phyloP scores from a whole-genome alignment of 2,113 vertebrate genomes.

The Semicossyphus pulcher region DNA sequence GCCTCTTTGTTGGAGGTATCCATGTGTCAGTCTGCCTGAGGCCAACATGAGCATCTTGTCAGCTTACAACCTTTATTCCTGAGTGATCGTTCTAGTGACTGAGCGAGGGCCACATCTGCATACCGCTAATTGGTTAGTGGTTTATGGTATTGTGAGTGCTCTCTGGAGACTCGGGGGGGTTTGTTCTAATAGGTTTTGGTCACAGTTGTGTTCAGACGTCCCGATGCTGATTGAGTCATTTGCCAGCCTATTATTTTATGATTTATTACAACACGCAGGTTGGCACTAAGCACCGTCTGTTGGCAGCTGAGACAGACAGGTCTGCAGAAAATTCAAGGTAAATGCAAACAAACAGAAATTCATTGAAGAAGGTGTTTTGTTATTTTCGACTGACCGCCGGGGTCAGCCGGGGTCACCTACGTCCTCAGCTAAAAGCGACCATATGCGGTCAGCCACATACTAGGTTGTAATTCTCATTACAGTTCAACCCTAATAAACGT shows the following conservation, averaged over 20 bases:
- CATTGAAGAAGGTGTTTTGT: too few species aligned
- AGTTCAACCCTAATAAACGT: too few species aligned
- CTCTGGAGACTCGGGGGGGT: constrained; percentile 3
- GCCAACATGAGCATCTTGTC: background rate
- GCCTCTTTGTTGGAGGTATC: background rate
- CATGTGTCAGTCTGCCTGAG: background rate
- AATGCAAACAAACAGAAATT: too few species aligned
- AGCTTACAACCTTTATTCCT: background rate
- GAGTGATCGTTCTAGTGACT: background rate
- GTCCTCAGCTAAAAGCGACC: too few species aligned
- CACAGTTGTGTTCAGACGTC: constrained; percentile 8
- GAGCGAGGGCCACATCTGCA: constrained; percentile 40
- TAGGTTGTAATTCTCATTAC: too few species aligned
- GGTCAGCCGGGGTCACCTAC: too few species aligned
- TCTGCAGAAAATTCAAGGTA: too few species aligned
- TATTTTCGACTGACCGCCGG: too few species aligned
- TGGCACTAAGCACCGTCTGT: too few species aligned
- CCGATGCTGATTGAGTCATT: constrained; percentile 12
- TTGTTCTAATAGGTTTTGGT: constrained; percentile 42
- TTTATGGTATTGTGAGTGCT: constrained; percentile 31
- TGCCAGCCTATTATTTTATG: background rate
- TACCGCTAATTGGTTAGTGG: constrained; percentile 34
- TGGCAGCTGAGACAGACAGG: too few species aligned
- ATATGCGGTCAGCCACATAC: too few species aligned
- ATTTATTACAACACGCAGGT: background rate